Base-by-base conservation (phyloP, 2,113 vertebrate species). In the Festucalex cinctus region DNA sequence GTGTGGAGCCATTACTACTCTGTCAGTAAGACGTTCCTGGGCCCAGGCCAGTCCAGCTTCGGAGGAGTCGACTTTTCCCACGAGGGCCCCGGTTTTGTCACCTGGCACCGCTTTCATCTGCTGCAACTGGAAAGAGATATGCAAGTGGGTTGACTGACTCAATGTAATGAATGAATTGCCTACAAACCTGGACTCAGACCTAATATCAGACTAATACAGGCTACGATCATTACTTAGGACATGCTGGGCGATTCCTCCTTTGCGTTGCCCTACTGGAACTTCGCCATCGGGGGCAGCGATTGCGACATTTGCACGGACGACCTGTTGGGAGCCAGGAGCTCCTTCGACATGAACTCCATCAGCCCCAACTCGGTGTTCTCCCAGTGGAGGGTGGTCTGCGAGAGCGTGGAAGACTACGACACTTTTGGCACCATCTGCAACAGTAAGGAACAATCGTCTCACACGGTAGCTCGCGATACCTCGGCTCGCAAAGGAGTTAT, bases 1-100 rank as follows among this genome's bases (percentile, higher is more conserved):
- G 96, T 98, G 46, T 99, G 97, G 97, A 93, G 92, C 32, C 97
- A 99, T 77, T 99, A 97, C 73, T 99, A 97, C 71, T 98, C 96
- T 1, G 95, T 99, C 65, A 95, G 95, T 76, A 98, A 97, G 83
- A 98, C 97, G 13, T 99, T 93, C 84, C 93, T 99, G 64, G 97
- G 97, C 6, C 7, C 63, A 0, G 96, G 93, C 0, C 93, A 96
- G 71, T 88, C 89, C 66, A 98, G 95, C 80, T 98, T 95, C 65
- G 95, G 92, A 20, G 94, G 91, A 5, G 83, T 98, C 36, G 96
- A 99, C 83, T 99, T 99, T 88, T 98, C 96, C 73, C 97, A 99
- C 6, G 95, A 99, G 80, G 97, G 97, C 24, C 97, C 97, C 0
- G 97, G 96, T n/a, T 99, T 99, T 69, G 91, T 99, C 77, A 98